Conservation (phyloP, 2,113 vertebrate genomes). For the Eclectus roratus region DNA sequence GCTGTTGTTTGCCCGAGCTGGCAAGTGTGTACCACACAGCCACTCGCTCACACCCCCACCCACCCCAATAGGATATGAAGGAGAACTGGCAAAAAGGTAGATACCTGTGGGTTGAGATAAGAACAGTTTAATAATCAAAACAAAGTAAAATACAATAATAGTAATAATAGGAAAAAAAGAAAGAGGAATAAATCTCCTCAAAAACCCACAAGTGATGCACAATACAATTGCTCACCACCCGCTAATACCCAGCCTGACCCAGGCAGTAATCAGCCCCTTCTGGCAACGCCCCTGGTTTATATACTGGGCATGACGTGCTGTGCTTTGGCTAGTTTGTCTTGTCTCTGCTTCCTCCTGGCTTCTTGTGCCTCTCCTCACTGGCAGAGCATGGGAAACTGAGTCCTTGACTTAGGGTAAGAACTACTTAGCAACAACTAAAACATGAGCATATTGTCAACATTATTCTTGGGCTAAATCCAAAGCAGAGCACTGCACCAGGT, state of each 20-base stretch:
- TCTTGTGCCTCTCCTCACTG: background rate
- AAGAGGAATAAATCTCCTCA: background rate
- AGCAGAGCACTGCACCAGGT: background rate
- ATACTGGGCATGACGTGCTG: background rate
- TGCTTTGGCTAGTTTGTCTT: background rate
- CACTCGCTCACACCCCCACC: background rate
- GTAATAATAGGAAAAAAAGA: background rate
- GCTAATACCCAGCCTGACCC: background rate
- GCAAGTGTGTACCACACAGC: background rate
- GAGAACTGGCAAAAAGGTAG: background rate
- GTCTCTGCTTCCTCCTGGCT: background rate
- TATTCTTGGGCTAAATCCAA: background rate
- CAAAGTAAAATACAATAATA: background rate
- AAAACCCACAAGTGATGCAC: background rate
- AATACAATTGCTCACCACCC: background rate
- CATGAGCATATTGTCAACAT: background rate
- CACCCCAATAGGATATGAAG: background rate
- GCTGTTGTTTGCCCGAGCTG: background rate
- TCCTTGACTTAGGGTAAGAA: no score
- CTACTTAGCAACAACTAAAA: background rate
- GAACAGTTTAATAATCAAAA: background rate
- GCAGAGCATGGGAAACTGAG: background rate
- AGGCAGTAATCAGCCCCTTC: background rate
- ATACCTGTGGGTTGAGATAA: background rate
- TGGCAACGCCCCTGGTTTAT: background rate